These are phyloP conservation scores for Piscicola geometra DNA, from an alignment of 2,888 invertebrate genomes.

Conservation along the genomic window DNA sequence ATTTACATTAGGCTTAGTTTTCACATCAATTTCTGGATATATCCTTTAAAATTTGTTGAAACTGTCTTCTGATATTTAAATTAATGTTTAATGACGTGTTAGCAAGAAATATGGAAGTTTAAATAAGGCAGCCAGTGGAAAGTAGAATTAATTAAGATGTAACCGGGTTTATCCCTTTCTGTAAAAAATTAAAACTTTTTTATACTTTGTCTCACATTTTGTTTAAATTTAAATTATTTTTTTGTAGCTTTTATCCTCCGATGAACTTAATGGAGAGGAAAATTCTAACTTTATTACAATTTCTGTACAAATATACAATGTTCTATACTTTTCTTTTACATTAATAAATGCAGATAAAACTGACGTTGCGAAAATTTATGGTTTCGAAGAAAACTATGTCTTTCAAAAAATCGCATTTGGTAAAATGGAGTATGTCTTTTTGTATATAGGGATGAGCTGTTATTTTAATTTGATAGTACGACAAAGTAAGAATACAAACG, in stretches of 20 bases:
- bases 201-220: background rate
- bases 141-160: background rate
- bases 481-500: no score
- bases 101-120: background rate
- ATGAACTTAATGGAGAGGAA: background rate
- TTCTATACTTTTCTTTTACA: background rate
- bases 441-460: conserved; percentile 4
- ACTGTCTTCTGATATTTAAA: background rate
- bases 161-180: conserved; percentile 1
- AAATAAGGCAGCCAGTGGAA: conserved; percentile 12
- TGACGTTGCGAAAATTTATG: background rate
- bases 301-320: conserved; percentile 15
- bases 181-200: background rate
- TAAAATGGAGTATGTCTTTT: conserved; percentile 15
- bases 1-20: background rate
- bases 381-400: conserved; percentile 15
- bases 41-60: background rate
- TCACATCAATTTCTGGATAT: background rate
- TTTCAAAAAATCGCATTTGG: conserved; percentile 9
- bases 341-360: background rate
- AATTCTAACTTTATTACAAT: conserved; percentile 8
- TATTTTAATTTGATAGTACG: conserved; percentile 14
- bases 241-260: background rate
- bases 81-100: no score
- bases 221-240: background rate